phyloP scores from a whole-genome alignment of 2,888 invertebrate genomes.

The Strigamia maritima region DNA sequence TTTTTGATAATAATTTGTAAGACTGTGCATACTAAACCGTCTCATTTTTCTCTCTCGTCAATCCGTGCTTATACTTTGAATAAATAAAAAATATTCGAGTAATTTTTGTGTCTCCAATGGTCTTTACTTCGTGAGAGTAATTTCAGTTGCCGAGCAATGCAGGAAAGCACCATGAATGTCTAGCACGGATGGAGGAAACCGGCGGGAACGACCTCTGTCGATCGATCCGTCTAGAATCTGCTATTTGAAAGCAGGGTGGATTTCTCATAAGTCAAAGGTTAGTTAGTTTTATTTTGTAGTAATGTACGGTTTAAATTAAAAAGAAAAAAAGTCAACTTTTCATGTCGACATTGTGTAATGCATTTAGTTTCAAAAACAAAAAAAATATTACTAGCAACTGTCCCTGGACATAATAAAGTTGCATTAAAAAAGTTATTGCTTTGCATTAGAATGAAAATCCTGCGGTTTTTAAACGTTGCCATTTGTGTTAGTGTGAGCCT shows the following conservation, averaged over 20 bases:
- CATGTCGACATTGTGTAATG: background rate
- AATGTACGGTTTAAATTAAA: background rate
- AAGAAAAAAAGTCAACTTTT: background rate
- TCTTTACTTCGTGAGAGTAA: background rate
- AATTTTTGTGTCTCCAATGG: background rate
- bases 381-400: too few species aligned
- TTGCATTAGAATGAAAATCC: background rate
- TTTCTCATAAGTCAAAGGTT: background rate
- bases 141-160: background rate
- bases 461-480: background rate
- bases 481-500: too few species aligned
- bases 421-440: background rate
- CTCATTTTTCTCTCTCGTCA: background rate
- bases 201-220: slow-evolving; percentile 22
- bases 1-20: slow-evolving; percentile 1
- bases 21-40: background rate
- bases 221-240: slow-evolving; percentile 19
- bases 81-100: background rate
- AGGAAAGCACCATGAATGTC: slow-evolving; percentile 21
- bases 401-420: background rate
- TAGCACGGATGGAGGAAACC: slow-evolving; percentile 2
- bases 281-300: background rate
- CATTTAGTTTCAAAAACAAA: too few species aligned
- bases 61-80: background rate
- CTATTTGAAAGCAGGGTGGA: slow-evolving; percentile 3